These are phyloP conservation scores for Protaetia brevitarsis DNA, from an alignment of 1,140 invertebrate species.

Conservation along the genomic window DNA sequence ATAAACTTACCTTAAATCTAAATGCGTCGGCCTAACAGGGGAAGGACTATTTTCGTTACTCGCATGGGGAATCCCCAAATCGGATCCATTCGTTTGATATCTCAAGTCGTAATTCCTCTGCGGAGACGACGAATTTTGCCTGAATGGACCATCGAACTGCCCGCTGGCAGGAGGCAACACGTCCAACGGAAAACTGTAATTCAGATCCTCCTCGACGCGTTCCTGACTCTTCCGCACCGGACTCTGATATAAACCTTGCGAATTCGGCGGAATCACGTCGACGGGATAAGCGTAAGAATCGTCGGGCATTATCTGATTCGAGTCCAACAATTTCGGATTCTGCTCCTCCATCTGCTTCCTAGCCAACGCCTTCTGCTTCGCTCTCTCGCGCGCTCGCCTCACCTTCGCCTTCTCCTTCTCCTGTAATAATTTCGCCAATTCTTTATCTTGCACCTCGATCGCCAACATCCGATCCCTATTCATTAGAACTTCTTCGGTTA, in stretches of 20 bases:
- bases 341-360: slow-evolving; percentile 55
- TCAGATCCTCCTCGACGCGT: slow-evolving; percentile 41
- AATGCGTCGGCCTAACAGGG: slow-evolving; percentile 43
- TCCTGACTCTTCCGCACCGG: not conserved
- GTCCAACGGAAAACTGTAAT: slow-evolving; percentile 46
- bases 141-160: slow-evolving; percentile 24
- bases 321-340: slow-evolving; percentile 42
- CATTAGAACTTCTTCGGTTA: slow-evolving; percentile 57
- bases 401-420: slow-evolving; percentile 75
- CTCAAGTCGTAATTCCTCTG: slow-evolving; percentile 30
- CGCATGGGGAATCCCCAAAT: not conserved
- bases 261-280: slow-evolving; percentile 39
- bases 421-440: slow-evolving; percentile 84
- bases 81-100: not conserved
- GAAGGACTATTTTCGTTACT: slow-evolving; percentile 13
- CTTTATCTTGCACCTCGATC: slow-evolving; percentile 88
- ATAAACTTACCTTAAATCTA: slow-evolving; percentile 42
- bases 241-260: slow-evolving; percentile 28
- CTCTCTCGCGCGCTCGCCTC: slow-evolving; percentile 62
- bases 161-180: slow-evolving; percentile 28
- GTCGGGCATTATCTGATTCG: slow-evolving; percentile 42
- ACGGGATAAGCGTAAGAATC: slow-evolving; percentile 46
- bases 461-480: slow-evolving; percentile 72
- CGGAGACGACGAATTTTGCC: slow-evolving; percentile 34
- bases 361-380: slow-evolving; percentile 63